Conservation (phyloP, 2,888 invertebrate genomes). For the Mythimna impura region DNA sequence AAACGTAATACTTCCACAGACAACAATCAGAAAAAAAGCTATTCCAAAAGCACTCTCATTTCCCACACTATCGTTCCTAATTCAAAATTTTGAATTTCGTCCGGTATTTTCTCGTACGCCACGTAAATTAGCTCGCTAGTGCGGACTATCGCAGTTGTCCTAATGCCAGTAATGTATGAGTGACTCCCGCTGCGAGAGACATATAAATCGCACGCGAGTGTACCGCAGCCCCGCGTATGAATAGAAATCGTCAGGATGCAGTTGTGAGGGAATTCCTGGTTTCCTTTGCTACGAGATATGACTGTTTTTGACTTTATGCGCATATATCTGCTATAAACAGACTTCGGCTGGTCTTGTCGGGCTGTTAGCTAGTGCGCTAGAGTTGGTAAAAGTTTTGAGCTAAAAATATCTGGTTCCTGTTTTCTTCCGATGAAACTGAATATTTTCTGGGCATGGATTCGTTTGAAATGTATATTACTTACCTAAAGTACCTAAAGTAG, state of each 20-base stretch:
- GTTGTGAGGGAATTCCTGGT: slow-evolving; percentile 59
- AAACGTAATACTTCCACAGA: too few relatives aligned
- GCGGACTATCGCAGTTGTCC: slow-evolving; percentile 71
- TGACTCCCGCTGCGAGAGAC: slow-evolving; percentile 81
- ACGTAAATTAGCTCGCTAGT: slow-evolving; percentile 59
- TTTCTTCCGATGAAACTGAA: slow-evolving; percentile 18
- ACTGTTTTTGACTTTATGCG: slow-evolving; percentile 61
- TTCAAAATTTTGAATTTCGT: slow-evolving; percentile 56
- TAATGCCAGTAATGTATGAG: slow-evolving; percentile 73
- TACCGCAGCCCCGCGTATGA: slow-evolving; percentile 60
- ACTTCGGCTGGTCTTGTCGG: slow-evolving; percentile 33
- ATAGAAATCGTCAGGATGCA: slow-evolving; percentile 70
- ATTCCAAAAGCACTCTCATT: slow-evolving; percentile 1
- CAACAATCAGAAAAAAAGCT: background rate
- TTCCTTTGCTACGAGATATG: slow-evolving; percentile 58
- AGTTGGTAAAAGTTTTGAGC: slow-evolving; percentile 42
- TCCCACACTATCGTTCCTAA: slow-evolving; percentile 21
- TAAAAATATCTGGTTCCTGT: slow-evolving; percentile 36
- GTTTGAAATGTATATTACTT: background rate
- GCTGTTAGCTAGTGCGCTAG: slow-evolving; percentile 14
- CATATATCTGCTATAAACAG: slow-evolving; percentile 61
- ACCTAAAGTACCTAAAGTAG: too few relatives aligned
- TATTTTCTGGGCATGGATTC: slow-evolving; percentile 4
- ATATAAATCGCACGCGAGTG: slow-evolving; percentile 80
- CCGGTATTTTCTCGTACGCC: slow-evolving; percentile 49